Evolutionary conservation across 2,797 vertebrate genomes (phyloP).

Genomic region (Periophthalmus magnuspinnatus): DNA sequence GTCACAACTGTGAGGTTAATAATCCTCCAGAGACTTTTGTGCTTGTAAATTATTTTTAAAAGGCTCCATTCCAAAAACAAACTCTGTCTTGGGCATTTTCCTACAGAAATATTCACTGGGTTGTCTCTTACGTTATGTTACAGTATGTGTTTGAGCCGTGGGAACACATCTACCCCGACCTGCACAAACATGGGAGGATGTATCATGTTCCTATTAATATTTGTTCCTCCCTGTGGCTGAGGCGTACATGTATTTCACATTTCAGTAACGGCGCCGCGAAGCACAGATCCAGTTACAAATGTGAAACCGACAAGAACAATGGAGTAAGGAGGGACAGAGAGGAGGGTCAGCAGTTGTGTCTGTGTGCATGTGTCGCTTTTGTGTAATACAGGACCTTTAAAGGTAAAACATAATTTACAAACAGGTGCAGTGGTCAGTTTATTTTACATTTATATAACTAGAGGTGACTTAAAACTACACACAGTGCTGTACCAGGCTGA

Average conservation of each 20-base stretch:
- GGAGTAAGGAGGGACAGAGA: constrained; percentile 14
- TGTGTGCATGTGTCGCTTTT: constrained; percentile 56
- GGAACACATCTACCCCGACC: background rate
- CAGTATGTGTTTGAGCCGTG: background rate
- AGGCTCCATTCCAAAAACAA: constrained; percentile 8
- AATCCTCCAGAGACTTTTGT: constrained; percentile 22
- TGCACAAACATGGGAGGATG: background rate
- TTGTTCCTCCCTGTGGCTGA: constrained; percentile 15
- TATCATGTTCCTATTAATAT: constrained; percentile 18
- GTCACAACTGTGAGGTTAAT: constrained; percentile 40
- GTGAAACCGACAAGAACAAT: constrained; percentile 45
- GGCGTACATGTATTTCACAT: constrained; percentile 13
- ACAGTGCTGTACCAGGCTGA: too few relatives aligned
- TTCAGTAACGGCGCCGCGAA: constrained; percentile 22
- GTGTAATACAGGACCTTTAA: too few relatives aligned
- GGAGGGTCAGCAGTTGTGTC: constrained; percentile 31
- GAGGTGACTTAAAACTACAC: background rate
- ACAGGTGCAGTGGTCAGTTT: background rate
- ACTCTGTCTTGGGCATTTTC: constrained; percentile 1
- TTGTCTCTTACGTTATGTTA: too few relatives aligned
- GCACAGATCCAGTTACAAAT: constrained; percentile 39
- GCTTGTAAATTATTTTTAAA: constrained; percentile 41
- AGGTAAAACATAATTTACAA: background rate
- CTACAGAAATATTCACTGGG: constrained; percentile 1
- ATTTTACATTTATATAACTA: background rate